phyloP scores from a whole-genome alignment of 2,113 vertebrate genomes.

The Trochalopteron elliotii region DNA sequence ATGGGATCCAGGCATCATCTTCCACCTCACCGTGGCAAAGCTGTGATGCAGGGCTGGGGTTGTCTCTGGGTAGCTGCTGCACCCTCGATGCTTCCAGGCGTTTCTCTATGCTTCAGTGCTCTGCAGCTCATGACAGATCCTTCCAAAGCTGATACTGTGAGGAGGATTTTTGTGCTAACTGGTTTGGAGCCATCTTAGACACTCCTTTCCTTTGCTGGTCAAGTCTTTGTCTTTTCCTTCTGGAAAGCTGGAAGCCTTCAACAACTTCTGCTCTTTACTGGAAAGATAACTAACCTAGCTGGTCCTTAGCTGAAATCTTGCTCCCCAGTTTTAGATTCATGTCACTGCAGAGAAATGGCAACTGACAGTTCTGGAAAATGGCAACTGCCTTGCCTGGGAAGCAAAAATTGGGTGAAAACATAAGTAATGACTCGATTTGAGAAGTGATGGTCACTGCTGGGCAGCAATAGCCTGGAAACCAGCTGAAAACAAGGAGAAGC shows the following conservation, averaged over 20 bases:
- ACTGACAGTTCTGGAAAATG: neutral
- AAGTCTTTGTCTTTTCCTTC: neutral
- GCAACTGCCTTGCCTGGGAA: neutral
- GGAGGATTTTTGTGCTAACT: neutral
- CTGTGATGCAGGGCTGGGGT: neutral
- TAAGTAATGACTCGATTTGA: fast-evolving
- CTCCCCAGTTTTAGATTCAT: neutral
- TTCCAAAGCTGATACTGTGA: neutral
- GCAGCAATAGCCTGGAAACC: neutral
- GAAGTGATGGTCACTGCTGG: neutral
- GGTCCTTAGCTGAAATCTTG: neutral
- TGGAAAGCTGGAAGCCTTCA: neutral
- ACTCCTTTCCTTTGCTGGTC: neutral
- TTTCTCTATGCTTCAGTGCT: neutral
- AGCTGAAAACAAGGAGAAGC: neutral
- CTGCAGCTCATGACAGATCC: neutral
- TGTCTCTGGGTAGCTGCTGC: neutral
- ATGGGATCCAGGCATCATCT: neutral
- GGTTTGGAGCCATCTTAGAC: neutral
- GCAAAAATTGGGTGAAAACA: neutral
- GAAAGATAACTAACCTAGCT: neutral
- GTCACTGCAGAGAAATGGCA: neutral
- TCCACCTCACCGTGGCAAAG: neutral
- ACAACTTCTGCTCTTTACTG: neutral
- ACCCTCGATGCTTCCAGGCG: neutral